Percentiles rank a stretch among this genome's conserved stretches.
Evolutionary conservation across 2,888 invertebrate genomes (phyloP).

Genomic region (Lordiphosa fenestrarum): DNA sequence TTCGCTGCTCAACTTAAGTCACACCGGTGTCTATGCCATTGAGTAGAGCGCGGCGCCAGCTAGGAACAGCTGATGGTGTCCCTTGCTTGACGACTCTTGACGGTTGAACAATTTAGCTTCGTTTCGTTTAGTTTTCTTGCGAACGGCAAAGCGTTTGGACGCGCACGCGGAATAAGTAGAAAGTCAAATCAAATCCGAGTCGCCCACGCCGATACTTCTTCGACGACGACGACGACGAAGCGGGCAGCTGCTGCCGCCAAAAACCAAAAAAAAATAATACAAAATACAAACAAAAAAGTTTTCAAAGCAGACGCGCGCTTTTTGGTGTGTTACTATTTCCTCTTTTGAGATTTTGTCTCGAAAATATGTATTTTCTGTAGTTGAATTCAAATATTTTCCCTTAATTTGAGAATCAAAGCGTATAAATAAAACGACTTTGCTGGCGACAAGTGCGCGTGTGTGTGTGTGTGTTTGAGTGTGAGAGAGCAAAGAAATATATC

Average conservation of each 20-base stretch:
- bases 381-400: slow-evolving; percentile 45
- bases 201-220: slow-evolving; percentile 45
- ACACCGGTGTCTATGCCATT: slow-evolving; percentile 18
- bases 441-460: slow-evolving; percentile 45
- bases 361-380: slow-evolving; percentile 53
- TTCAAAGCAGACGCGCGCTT: slow-evolving; percentile 54
- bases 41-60: neutral
- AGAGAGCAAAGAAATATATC: slow-evolving; percentile 26
- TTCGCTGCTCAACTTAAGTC: slow-evolving; percentile 24
- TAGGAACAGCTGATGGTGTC: slow-evolving; percentile 6
- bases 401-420: slow-evolving; percentile 27
- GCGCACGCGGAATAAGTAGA: slow-evolving; percentile 19
- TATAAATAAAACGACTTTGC: slow-evolving; percentile 29
- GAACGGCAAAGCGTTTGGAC: slow-evolving; percentile 65
- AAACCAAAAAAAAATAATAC: slow-evolving; percentile 24
- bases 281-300: slow-evolving; percentile 30
- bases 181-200: slow-evolving; percentile 10
- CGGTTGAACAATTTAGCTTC: too few relatives aligned
- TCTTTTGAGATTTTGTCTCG: slow-evolving; percentile 22
- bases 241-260: slow-evolving; percentile 65
- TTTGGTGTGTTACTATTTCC: slow-evolving; percentile 44
- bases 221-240: slow-evolving; percentile 1
- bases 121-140: slow-evolving; percentile 60
- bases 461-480: slow-evolving; percentile 15
- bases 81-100: slow-evolving; percentile 3